A percentile compares a stretch with the other conserved stretches of the same genome.
Conservation (phyloP, 2,113 vertebrate species). For the Dromiciops gliroides region DNA sequence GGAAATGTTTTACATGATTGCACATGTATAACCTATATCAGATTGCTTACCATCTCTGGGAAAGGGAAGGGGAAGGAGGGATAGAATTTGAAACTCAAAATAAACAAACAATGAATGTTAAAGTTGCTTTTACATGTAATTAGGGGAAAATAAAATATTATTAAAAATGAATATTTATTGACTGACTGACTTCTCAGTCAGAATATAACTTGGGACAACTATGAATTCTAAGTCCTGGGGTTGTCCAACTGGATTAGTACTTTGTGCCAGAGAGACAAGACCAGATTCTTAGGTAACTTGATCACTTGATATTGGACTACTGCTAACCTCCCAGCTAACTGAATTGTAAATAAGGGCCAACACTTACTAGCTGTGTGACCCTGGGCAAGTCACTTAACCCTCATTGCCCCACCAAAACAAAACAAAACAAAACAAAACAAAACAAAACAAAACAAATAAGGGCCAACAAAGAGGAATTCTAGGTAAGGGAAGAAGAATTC, state of each 20-base stretch:
- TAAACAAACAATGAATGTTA: not conserved
- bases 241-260: not conserved
- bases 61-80: not conserved
- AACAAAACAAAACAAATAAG: no score
- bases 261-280: not conserved
- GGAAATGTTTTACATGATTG: not conserved
- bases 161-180: not conserved
- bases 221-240: not conserved
- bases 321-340: not conserved
- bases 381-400: no score
- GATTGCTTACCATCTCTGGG: not conserved
- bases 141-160: not conserved
- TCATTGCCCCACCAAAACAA: no score
- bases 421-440: no score
- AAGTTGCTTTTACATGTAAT: not conserved
- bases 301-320: not conserved
- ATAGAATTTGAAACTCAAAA: not conserved
- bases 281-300: not conserved
- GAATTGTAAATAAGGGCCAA: not conserved
- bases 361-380: no score
- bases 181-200: not conserved
- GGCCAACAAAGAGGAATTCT: not conserved
- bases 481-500: not conserved
- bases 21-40: not conserved
- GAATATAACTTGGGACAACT: not conserved